Evolutionary conservation across 1,140 invertebrate species (phyloP).

Genomic region (Zaprionus inermis): DNA sequence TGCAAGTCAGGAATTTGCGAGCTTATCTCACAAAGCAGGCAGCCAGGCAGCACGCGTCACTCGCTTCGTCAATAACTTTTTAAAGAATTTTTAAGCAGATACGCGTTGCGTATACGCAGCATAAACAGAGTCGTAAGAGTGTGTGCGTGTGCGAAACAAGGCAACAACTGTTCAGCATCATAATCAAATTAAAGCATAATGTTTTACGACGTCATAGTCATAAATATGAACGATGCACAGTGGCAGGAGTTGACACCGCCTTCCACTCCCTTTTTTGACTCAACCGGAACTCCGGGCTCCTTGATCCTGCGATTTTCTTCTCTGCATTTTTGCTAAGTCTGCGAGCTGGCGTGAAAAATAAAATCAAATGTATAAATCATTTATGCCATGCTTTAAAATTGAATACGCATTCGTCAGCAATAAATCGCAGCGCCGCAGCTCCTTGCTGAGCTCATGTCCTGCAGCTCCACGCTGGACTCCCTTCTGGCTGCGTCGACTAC

Average conservation of each 20-base stretch:
- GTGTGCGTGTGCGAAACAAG: background rate
- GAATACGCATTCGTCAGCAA: conserved; percentile 82
- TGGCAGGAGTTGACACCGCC: conserved; percentile 19
- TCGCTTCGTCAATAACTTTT: conserved; percentile 61
- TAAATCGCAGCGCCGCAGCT: conserved; percentile 57
- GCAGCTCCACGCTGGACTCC: conserved; percentile 17
- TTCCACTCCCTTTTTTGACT: conserved; percentile 22
- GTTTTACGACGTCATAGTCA: conserved; percentile 81
- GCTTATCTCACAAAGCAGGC: conserved; percentile 43
- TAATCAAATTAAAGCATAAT: conserved; percentile 83
- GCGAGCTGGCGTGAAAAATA: conserved; percentile 64
- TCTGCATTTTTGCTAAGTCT: conserved; percentile 53
- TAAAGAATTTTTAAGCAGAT: conserved; percentile 61
- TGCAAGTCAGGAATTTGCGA: conserved; percentile 38
- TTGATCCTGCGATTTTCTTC: conserved; percentile 57
- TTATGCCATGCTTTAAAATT: conserved; percentile 73
- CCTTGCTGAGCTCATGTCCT: conserved; percentile 25
- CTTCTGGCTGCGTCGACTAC: conserved; percentile 8
- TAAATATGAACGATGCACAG: conserved; percentile 78
- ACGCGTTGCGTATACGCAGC: conserved; percentile 62
- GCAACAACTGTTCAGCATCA: conserved; percentile 49
- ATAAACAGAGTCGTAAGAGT: conserved; percentile 13
- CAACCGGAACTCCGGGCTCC: conserved; percentile 27
- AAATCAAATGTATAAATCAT: conserved; percentile 83
- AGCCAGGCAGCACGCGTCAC: conserved; percentile 30